phyloP scores from a whole-genome alignment of 2,797 vertebrate species.

The Pelodytes ibericus region DNA sequence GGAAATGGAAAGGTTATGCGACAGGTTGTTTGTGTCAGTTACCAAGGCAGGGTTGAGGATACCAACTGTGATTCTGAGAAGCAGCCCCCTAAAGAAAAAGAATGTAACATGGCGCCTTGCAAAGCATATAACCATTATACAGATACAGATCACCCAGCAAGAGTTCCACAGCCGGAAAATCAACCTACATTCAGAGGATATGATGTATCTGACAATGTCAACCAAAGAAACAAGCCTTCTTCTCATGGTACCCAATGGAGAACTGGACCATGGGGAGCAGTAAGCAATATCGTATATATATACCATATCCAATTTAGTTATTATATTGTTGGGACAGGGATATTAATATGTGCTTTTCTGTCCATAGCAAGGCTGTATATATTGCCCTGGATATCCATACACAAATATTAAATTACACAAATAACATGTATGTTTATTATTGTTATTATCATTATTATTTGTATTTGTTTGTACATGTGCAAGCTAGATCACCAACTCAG shows the following conservation, averaged over 20 bases:
- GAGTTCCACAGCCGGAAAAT: slow-evolving; percentile 66
- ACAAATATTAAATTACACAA: too few relatives aligned
- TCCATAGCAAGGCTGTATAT: too few relatives aligned
- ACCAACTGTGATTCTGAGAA: slow-evolving; percentile 84
- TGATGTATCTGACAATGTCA: slow-evolving; percentile 74
- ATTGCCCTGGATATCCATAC: too few relatives aligned
- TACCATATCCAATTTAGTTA: background rate
- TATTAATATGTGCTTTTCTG: too few relatives aligned
- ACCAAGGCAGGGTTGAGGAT: slow-evolving; percentile 84
- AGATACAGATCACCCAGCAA: slow-evolving; percentile 74
- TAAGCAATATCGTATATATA: slow-evolving; percentile 70
- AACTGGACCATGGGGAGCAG: slow-evolving; percentile 96
- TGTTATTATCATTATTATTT: too few relatives aligned
- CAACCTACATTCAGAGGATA: slow-evolving; percentile 66
- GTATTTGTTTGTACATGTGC: too few relatives aligned
- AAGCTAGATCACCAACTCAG: too few relatives aligned
- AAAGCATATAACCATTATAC: slow-evolving; percentile 73
- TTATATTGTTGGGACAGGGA: too few relatives aligned
- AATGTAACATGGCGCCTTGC: slow-evolving; percentile 81
- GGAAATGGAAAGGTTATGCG: slow-evolving; percentile 80
- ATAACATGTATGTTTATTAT: too few relatives aligned
- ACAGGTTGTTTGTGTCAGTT: slow-evolving; percentile 86
- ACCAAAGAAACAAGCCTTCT: slow-evolving; percentile 80
- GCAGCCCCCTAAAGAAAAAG: slow-evolving; percentile 78
- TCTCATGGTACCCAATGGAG: slow-evolving; percentile 88